These are phyloP conservation scores for Cheilosia variabilis DNA, from an alignment of 2,888 invertebrate genomes.

Conservation along the genomic window DNA sequence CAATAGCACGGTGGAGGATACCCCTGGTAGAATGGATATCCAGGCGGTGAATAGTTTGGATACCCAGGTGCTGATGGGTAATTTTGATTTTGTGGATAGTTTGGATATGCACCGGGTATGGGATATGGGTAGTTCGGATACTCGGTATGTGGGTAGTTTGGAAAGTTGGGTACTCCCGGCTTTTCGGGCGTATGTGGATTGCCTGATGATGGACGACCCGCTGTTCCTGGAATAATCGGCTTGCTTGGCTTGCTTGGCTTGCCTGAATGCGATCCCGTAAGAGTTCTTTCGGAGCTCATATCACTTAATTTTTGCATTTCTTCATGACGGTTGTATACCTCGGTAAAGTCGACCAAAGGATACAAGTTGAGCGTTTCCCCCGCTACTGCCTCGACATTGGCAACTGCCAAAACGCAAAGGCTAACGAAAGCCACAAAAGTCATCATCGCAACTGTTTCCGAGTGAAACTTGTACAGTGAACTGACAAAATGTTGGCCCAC, in stretches of 20 bases:
- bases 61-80: background rate
- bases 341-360: constrained; percentile 5
- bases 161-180: background rate
- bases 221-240: background rate
- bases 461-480: background rate
- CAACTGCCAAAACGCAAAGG: constrained; percentile 7
- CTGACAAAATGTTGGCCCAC: background rate
- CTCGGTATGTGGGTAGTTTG: background rate
- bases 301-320: constrained; percentile 7
- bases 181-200: background rate
- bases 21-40: constrained; percentile 1
- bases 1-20: background rate
- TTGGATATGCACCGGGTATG: background rate
- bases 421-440: background rate
- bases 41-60: background rate
- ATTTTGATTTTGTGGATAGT: background rate
- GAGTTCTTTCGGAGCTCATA: background rate
- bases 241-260: background rate
- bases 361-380: background rate
- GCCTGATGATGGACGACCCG: background rate
- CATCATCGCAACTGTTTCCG: constrained; percentile 26
- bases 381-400: background rate
- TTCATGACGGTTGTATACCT: constrained; percentile 10
- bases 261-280: background rate
- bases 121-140: background rate